These are phyloP conservation scores for Orycteropus afer DNA, from an alignment of 2,113 vertebrate genomes.

Conservation along the genomic window DNA sequence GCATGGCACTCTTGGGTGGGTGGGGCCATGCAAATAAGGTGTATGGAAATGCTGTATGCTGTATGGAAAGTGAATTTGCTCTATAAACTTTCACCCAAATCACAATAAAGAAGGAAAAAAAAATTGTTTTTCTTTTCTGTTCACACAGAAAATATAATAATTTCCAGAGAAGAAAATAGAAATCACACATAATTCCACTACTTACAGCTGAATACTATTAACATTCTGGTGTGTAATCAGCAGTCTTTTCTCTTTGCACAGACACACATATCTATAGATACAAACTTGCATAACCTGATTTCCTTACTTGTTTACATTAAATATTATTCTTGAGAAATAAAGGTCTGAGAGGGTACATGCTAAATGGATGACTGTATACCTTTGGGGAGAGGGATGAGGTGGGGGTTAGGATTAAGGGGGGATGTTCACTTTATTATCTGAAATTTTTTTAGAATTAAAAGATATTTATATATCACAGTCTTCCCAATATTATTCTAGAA, in stretches of 20 bases:
- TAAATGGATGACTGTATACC: not conserved
- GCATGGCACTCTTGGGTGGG: too few species aligned
- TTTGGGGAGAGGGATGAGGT: not conserved
- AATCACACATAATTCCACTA: slow-evolving; percentile 13
- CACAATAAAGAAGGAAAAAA: too few species aligned
- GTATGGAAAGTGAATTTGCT: too few species aligned
- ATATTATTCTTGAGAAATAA: slow-evolving; percentile 53
- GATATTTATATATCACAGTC: slow-evolving; percentile 5
- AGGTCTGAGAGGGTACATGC: not conserved
- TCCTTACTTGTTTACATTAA: slow-evolving; percentile 67
- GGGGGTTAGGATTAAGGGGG: not conserved
- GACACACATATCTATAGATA: not conserved
- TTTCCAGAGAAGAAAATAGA: slow-evolving; percentile 64
- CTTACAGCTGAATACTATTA: slow-evolving; percentile 34
- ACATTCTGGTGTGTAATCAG: slow-evolving; percentile 16
- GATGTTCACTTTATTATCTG: not conserved
- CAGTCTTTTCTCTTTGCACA: not conserved
- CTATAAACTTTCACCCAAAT: too few species aligned
- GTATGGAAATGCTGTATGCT: too few species aligned
- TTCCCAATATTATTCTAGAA: slow-evolving; percentile 17
- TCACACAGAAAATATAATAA: slow-evolving; percentile 62
- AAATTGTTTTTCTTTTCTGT: slow-evolving; percentile 48
- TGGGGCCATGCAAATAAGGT: too few species aligned
- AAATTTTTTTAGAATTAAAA: slow-evolving; percentile 57
- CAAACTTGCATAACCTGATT: slow-evolving; percentile 26